Evolutionary conservation across 2,797 vertebrate genomes (phyloP).

Genomic region (Podargus strigoides): DNA sequence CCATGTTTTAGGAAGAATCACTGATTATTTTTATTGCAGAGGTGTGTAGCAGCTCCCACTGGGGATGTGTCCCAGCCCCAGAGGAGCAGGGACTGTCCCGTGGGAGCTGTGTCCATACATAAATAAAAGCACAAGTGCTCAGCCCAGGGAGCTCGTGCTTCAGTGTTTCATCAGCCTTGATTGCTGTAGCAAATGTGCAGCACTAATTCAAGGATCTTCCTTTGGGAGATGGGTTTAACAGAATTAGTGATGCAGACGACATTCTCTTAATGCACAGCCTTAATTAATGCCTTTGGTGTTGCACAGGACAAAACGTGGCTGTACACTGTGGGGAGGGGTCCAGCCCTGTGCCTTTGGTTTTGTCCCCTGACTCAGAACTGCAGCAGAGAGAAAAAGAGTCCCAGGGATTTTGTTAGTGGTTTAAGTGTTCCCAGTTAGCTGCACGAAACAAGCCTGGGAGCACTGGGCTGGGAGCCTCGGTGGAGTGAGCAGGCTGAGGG

Average conservation of each 20-base stretch:
- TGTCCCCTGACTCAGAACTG: background rate
- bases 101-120: background rate
- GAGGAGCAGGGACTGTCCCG: background rate
- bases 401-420: background rate
- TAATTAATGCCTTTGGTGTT: background rate
- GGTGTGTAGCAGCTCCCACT: background rate
- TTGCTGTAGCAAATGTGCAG: background rate
- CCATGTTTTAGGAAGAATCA: background rate
- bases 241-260: background rate
- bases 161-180: background rate
- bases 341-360: background rate
- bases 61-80: background rate
- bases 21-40: background rate
- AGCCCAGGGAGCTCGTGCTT: background rate
- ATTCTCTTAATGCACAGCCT: background rate
- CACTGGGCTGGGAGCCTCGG: accelerated
- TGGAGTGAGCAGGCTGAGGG: background rate
- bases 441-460: background rate
- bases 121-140: background rate
- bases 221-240: background rate
- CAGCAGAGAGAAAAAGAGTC: background rate
- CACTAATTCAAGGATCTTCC: background rate
- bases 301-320: background rate
- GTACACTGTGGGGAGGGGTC: background rate
- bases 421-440: background rate